A percentile compares a stretch with the other conserved stretches of the same genome.
Conservation (phyloP, 2,888 invertebrate genomes). For the Pseudolycoriella hygida region DNA sequence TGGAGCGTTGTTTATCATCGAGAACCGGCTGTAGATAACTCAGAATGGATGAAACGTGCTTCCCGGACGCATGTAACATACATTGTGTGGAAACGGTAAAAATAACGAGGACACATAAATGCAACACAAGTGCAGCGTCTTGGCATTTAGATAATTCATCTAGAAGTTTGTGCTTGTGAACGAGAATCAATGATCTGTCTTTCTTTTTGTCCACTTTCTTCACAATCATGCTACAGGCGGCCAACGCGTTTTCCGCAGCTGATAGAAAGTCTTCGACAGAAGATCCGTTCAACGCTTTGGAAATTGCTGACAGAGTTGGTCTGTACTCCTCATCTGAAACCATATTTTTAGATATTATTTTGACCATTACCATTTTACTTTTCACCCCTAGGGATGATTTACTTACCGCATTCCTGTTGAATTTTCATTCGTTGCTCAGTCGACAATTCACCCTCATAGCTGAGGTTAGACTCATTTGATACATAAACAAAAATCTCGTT, state of each 20-base stretch:
- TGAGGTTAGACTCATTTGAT: conserved; percentile 52
- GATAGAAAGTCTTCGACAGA: conserved; percentile 64
- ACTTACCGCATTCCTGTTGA: conserved; percentile 36
- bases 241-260: conserved; percentile 52
- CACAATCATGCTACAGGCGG: conserved; percentile 57
- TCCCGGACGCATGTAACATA: conserved; percentile 84
- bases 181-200: conserved; percentile 50
- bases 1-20: conserved; percentile 41
- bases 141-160: conserved; percentile 56
- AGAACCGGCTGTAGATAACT: conserved; percentile 52
- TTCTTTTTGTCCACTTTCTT: conserved; percentile 85
- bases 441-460: conserved; percentile 34
- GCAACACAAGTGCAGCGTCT: conserved; percentile 63
- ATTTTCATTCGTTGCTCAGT: conserved; percentile 53
- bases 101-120: conserved; percentile 57
- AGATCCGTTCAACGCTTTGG: conserved; percentile 48
- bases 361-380: neutral
- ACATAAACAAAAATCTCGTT: conserved; percentile 63
- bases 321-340: conserved; percentile 46
- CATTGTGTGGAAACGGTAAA: conserved; percentile 65
- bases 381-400: neutral
- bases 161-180: conserved; percentile 64
- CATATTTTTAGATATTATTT: neutral
- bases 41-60: conserved; percentile 72
- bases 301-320: conserved; percentile 43